These are phyloP conservation scores for Drosophila mojavensis DNA, from an alignment of 1,140 invertebrate species.

Conservation along the genomic window DNA sequence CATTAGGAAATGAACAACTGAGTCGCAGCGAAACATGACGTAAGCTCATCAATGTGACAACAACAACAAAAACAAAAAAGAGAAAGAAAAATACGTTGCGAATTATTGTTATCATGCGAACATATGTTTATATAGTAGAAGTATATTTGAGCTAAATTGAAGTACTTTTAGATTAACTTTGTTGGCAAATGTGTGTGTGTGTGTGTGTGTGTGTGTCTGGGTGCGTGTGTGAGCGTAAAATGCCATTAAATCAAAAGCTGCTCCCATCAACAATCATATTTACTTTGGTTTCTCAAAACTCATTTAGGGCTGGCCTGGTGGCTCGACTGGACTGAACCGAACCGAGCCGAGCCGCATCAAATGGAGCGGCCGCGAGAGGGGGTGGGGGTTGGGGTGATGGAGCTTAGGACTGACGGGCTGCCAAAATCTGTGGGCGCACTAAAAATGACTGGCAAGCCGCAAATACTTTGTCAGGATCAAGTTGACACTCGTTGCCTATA, in stretches of 20 bases:
- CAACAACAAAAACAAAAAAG: too few relatives aligned
- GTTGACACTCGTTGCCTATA: conserved; percentile 67
- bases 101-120: not conserved
- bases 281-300: conserved; percentile 1
- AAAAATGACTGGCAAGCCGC: conserved; percentile 79
- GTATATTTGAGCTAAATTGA: not conserved
- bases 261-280: conserved; percentile 24
- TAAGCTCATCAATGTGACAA: not conserved
- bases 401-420: not conserved
- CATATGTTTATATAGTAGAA: not conserved
- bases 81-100: not conserved
- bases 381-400: not conserved
- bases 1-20: too few relatives aligned
- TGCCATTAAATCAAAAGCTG: conserved; percentile 16
- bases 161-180: conserved; percentile 8
- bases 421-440: conserved; percentile 59
- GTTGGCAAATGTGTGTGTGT: not conserved
- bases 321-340: too few relatives aligned
- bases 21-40: not conserved
- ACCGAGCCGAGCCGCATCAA: not conserved
- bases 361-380: not conserved
- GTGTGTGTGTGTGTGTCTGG: too few relatives aligned
- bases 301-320: not conserved
- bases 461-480: conserved; percentile 82
- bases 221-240: not conserved